Evolutionary conservation across 2,888 invertebrate genomes (phyloP).

Genomic region (Torymus texanus): DNA sequence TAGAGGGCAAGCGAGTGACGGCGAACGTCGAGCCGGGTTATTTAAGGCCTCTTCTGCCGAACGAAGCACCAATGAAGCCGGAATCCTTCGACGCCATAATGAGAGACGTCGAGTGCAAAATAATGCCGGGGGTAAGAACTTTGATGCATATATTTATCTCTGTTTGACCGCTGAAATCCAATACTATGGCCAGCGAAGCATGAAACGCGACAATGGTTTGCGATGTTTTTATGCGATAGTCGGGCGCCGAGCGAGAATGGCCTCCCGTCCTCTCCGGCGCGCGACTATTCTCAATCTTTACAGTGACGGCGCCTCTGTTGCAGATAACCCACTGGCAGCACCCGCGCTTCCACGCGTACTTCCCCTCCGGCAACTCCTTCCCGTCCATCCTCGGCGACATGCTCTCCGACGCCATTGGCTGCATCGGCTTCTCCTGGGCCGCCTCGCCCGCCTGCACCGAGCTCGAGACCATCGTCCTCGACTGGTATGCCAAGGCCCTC

Average conservation of each 20-base stretch:
- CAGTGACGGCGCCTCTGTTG: not conserved
- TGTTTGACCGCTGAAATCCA: too few species aligned
- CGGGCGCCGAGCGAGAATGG: too few species aligned
- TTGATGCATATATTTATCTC: too few species aligned
- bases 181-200: too few species aligned
- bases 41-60: conserved; percentile 85
- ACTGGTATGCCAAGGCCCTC: conserved; percentile 88
- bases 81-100: conserved; percentile 93
- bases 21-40: conserved; percentile 95
- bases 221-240: too few species aligned
- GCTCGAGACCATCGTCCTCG: conserved; percentile 87
- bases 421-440: conserved; percentile 98
- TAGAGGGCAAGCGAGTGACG: conserved; percentile 87
- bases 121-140: conserved; percentile 89
- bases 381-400: conserved; percentile 98
- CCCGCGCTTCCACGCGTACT: conserved; percentile 98
- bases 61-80: conserved; percentile 87
- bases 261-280: too few species aligned
- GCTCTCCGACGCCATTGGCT: conserved; percentile 96
- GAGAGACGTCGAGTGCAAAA: conserved; percentile 91
- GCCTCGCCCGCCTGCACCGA: conserved; percentile 92
- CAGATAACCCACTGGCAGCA: conserved; percentile 97
- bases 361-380: conserved; percentile 97
- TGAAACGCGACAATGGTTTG: too few species aligned
- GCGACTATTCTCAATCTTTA: too few species aligned